Base-by-base conservation (phyloP, 2,797 vertebrate genomes). In the Otus scops region DNA sequence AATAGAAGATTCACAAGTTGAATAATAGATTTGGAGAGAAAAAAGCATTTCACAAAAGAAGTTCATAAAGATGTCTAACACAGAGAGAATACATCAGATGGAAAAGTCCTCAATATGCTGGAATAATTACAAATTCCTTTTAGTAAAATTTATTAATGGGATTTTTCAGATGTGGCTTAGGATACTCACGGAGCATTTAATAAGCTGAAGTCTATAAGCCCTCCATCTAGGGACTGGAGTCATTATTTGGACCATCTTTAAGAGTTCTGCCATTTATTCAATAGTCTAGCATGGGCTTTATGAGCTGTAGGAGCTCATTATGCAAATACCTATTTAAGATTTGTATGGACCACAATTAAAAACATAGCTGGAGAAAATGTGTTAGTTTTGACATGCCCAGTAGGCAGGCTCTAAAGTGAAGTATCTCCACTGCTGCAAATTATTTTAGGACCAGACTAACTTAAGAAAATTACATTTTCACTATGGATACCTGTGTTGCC, bases 131-230 rank as follows among this genome's bases (percentile, higher is more conserved):
- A 78, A 73, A 54, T 11, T 79, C 16, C 16, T 88, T 76, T 67
- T 38, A 92, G 64, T 76, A 67, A 76, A 75, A 86, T 89, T 36
- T 84, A 86, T 84, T 81, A 88, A 86, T 82, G 43, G 16, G 16
- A 84, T 76, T 88, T 95, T 94, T 92, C 54, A 81, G 34, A 65
- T 81, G 50, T 93, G 73, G 63, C 67, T 69, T 88, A 61, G 63
- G 48, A 79, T 90, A 39, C 51, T 90, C 47, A 51, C 0, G 3
- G 59, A 86, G 14, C 26, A 65, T 68, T 94, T 84, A 76, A 84
- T 73, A 83, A 83, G n/a, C 27, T 80, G 11, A 92, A 81, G 69
- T 27, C 79, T 85, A 68, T 71, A 77, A 96, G 88, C 51, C 45
- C 34, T 78, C 22, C 13, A 22, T 70, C 36, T 67, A 74, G 59